Conservation (phyloP, 2,797 vertebrate species). For the Tachyglossus aculeatus region DNA sequence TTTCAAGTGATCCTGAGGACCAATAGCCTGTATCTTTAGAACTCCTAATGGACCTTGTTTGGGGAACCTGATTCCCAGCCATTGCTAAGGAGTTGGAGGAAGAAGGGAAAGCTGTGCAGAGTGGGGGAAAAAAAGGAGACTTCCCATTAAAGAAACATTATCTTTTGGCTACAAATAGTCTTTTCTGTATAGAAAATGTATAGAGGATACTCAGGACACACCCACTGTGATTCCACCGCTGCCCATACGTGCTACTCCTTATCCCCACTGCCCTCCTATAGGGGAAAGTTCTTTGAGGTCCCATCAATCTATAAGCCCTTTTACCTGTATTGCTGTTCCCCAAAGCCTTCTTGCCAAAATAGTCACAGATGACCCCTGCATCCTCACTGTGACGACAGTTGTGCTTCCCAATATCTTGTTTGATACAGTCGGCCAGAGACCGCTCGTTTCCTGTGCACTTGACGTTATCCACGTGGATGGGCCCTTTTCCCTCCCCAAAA, state of each 20-base stretch:
- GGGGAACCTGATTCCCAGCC: no score
- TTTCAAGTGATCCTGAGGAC: no score
- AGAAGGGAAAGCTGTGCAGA: not conserved
- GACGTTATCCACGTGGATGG: conserved; percentile 92
- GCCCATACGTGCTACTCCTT: no score
- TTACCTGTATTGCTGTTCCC: conserved; percentile 71
- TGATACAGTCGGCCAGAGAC: conserved; percentile 88
- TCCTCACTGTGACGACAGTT: conserved; percentile 97
- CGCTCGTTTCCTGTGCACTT: conserved; percentile 89
- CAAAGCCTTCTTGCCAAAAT: conserved; percentile 70
- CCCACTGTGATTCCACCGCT: no score
- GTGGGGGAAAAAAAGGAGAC: not conserved
- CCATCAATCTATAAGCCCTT: no score
- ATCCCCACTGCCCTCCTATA: no score
- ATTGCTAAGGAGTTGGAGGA: not conserved
- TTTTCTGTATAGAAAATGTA: no score
- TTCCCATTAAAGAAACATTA: not conserved
- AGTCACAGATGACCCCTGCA: conserved; percentile 94
- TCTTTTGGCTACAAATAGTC: no score
- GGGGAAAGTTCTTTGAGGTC: no score
- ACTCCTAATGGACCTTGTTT: no score
- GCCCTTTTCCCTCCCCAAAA: conserved; percentile 93
- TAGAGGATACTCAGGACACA: no score
- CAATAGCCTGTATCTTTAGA: no score
- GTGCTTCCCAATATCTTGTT: conserved; percentile 87